Evolutionary conservation across 2,888 invertebrate genomes (phyloP).

Genomic region (Eristalis tenax): DNA sequence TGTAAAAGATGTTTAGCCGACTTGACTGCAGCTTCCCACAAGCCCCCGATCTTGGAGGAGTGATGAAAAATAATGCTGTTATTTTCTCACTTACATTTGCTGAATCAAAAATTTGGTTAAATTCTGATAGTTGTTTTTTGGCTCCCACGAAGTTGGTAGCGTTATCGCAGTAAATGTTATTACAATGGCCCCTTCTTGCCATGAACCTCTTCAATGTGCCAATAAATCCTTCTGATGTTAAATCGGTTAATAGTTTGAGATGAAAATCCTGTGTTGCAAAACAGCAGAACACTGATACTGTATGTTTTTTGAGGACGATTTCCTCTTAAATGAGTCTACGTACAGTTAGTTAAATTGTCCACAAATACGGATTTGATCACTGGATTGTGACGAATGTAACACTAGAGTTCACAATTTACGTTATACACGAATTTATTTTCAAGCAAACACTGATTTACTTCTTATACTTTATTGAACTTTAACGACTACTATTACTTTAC

Average conservation of each 20-base stretch:
- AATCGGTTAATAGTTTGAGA: constrained; percentile 3
- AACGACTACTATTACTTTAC: too few relatives aligned
- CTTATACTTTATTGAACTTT: too few relatives aligned
- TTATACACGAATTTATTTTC: too few relatives aligned
- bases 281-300: not conserved
- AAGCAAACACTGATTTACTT: too few relatives aligned
- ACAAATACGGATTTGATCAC: too few relatives aligned
- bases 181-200: constrained; percentile 5
- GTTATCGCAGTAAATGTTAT: constrained; percentile 3
- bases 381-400: too few relatives aligned
- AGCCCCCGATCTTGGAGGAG: not conserved
- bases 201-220: constrained; percentile 13
- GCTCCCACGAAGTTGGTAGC: not conserved
- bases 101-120: not conserved
- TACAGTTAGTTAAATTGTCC: too few relatives aligned
- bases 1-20: too few relatives aligned
- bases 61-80: constrained; percentile 2
- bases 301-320: constrained; percentile 5
- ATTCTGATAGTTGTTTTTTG: not conserved
- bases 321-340: constrained; percentile 7
- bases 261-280: not conserved
- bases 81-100: not conserved
- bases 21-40: constrained; percentile 2
- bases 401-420: too few relatives aligned
- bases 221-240: constrained; percentile 1